Conservation (phyloP, 2,113 vertebrate genomes). For the Odontophorus gujanensis region DNA sequence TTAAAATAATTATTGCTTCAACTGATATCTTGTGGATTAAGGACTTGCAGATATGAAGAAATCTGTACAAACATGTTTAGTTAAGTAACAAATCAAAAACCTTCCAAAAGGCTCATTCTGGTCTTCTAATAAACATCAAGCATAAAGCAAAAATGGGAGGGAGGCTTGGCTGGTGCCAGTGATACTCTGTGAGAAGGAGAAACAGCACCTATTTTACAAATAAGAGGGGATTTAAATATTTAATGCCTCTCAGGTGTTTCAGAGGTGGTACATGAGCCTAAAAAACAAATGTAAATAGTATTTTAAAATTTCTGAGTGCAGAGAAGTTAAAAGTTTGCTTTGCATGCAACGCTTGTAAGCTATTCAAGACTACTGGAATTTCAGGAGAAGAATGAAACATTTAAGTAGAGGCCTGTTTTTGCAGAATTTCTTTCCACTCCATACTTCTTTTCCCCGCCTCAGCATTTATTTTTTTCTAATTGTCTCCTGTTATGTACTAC, state of each 20-base stretch:
- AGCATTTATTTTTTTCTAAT: not conserved
- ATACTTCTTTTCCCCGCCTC: not conserved
- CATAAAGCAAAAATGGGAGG: conserved; percentile 26
- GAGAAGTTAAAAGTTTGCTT: conserved; percentile 37
- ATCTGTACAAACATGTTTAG: conserved; percentile 66
- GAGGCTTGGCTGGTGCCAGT: conserved; percentile 1
- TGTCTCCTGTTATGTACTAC: not conserved
- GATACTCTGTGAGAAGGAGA: not conserved
- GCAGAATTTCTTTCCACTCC: not conserved
- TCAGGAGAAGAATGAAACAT: conserved; percentile 4
- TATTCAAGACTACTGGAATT: not conserved
- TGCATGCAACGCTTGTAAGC: not conserved
- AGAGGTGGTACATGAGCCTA: not conserved
- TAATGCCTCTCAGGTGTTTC: conserved; percentile 22
- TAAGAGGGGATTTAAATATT: not conserved
- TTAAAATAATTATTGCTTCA: conserved; percentile 74
- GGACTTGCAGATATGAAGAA: conserved; percentile 55
- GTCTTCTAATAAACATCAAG: conserved; percentile 60
- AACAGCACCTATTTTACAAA: not conserved
- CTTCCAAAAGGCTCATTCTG: conserved; percentile 37
- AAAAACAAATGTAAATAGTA: conserved; percentile 38
- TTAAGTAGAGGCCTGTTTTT: not conserved
- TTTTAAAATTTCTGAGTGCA: conserved; percentile 14
- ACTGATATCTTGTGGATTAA: conserved; percentile 72
- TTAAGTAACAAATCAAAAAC: conserved; percentile 69